These are phyloP conservation scores for Argyra leucocephala DNA, from an alignment of 2,888 invertebrate genomes.

Conservation along the genomic window DNA sequence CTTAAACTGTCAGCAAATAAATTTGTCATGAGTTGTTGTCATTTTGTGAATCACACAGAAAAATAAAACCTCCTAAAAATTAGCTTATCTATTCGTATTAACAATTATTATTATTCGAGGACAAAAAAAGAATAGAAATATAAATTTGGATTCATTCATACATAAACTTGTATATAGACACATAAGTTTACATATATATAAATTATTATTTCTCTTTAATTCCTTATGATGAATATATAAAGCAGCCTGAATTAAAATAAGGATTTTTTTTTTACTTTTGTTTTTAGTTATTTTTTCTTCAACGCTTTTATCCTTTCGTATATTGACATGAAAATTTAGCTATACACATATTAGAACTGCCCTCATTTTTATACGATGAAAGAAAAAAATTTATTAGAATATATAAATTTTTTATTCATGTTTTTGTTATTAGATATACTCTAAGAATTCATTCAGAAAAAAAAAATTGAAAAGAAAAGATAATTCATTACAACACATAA, in stretches of 20 bases:
- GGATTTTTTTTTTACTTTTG: not conserved
- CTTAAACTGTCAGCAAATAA: constrained; percentile 1
- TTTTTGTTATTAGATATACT: too few relatives aligned
- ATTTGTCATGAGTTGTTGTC: not conserved
- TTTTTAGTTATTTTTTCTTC: not conserved
- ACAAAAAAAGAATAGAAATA: too few relatives aligned
- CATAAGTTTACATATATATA: not conserved
- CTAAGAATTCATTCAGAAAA: too few relatives aligned
- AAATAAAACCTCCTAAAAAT: too few relatives aligned
- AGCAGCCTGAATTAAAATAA: not conserved
- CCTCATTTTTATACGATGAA: not conserved
- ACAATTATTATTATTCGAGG: too few relatives aligned
- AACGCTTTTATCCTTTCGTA: not conserved
- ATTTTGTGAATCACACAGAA: too few relatives aligned
- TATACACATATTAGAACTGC: too few relatives aligned
- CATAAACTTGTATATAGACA: not conserved
- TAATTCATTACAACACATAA: constrained; percentile 1
- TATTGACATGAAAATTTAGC: not conserved
- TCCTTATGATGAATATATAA: not conserved
- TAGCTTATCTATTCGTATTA: too few relatives aligned
- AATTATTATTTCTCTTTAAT: not conserved
- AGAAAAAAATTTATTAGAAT: not conserved
- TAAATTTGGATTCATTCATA: too few relatives aligned
- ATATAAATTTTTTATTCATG: too few relatives aligned
- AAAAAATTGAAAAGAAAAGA: not conserved